Percentiles rank a stretch among this genome's conserved stretches.
Conservation (phyloP, 64 coral and sea anemone species). For the Exaiptasia diaphana region DNA sequence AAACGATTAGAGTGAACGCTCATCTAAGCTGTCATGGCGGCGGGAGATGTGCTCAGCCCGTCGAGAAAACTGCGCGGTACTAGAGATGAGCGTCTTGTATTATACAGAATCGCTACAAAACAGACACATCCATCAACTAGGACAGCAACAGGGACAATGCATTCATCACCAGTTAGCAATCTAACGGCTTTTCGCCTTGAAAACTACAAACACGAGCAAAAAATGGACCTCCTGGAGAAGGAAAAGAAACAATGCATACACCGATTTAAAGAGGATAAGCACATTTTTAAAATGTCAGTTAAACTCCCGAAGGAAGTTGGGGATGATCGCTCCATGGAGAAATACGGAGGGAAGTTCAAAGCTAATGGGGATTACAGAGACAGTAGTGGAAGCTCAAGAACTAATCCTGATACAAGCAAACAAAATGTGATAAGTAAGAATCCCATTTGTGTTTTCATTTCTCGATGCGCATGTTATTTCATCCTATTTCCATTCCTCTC, state of each 20-base stretch:
- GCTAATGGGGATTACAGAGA: conserved; percentile 63
- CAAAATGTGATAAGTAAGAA: too few species aligned
- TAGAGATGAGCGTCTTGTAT: too few species aligned
- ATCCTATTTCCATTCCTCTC: neutral
- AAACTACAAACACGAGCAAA: conserved; percentile 57
- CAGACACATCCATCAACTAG: neutral
- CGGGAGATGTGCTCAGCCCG: too few species aligned
- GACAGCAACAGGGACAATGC: neutral
- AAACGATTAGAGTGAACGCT: too few species aligned
- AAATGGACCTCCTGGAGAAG: conserved; percentile 55
- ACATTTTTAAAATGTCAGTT: conserved; percentile 83
- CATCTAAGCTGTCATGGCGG: too few species aligned
- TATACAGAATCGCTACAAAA: conserved; percentile 42
- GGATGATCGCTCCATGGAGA: conserved; percentile 63
- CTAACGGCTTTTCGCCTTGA: conserved; percentile 53
- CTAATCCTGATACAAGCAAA: too few species aligned
- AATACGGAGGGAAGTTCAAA: conserved; percentile 80
- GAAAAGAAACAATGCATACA: conserved; percentile 68
- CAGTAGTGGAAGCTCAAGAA: too few species aligned
- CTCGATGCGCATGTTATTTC: neutral
- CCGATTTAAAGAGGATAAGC: conserved; percentile 55
- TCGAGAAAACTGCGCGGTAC: too few species aligned
- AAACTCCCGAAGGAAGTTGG: conserved; percentile 24
- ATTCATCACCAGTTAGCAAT: neutral
- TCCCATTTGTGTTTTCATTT: too few species aligned